Base-by-base conservation (phyloP, 37 sponge, comb jelly and placozoan species). In the Bolinopsis microptera region DNA sequence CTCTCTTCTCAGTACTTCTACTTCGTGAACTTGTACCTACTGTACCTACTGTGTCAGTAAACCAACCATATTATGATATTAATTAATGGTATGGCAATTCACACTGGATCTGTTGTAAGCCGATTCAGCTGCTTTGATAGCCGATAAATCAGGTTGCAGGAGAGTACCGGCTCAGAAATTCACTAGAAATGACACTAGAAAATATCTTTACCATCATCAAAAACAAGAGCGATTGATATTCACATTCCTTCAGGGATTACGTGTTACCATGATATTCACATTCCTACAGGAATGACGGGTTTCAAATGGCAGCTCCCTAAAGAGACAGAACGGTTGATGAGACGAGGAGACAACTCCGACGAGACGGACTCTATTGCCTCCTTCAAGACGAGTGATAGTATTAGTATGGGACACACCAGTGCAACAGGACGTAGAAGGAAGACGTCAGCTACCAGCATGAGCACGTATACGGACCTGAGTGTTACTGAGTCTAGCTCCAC, bases 271-370 rank as follows among this genome's bases (percentile, higher is more conserved):
- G 18, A 67, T 67, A 67, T 72, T n/a, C 36, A 1, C 80, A 1
- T 3, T 35, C 80, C 18, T 32, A 13, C 36, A 86, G 90, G 90
- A 41, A 38, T 38, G 90, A 28, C 32, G 30, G 90, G 90, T 9
- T 86, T 86, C 61, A 38, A 40, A 24, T 86, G 61, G 61, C 48
- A 86, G 61, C 90, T 86, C 30, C 90, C 90, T 48, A 39, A 39
- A 34, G 90, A 86, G 24, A 86, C 90, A 40, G 35, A 34, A 34
- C 80, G 80, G 28, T 28, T 86, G 3, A 30, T 38, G 0, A 8
- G 24, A 5, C 35, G n/a, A 9, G 61, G 61, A 22, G 90, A 86
- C 24, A 48, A 16, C 2, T 39, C 61, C 25, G 41, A n/a, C 26
- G 75, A 86, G 28, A 41, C 61, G 25, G 90, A 86, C 38, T 86